Base-by-base conservation (phyloP, 2,797 vertebrate species). In the Pipistrellus nathusii region DNA sequence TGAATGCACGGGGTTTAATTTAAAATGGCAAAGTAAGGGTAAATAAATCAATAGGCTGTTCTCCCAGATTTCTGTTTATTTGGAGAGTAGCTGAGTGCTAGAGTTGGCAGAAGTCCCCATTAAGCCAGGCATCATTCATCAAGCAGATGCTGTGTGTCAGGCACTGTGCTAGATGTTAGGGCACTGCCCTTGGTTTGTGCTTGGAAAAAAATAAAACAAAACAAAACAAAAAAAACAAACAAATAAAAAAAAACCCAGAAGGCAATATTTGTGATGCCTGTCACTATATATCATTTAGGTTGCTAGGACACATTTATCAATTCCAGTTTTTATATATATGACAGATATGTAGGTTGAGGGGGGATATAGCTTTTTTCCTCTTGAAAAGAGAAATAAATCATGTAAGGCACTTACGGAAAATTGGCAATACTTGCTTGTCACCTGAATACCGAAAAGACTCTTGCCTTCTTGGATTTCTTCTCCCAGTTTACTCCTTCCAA, bases 21-120 rank as follows among this genome's bases (percentile, higher is more conserved):
- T 91, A 88, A 95, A 95, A 94, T 94, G 87, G 41, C 57, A 92
- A 94, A 93, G 59, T 57, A 68, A 80, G 35, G 75, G 46, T 75
- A 85, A 83, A 66, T 87, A 73, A 82, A 91, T 94, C 68, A 91
- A 68, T 78, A 91, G 4, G 21, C 57, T 84, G 12, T 69, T 91
- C 23, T 91, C 32, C 59, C 51, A 51, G 38, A 85, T 88, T 90
- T 91, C 51, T 82, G 6, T 68, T 75, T 41, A 27, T 48, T 21
- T 48, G 2, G 59, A 44, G 25, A 80, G 35, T 27, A 85, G 72
- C 41, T 73, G 59, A 87, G 81, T 80, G 41, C 46, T 62, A 8
- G 10, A 25, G 46, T n/a, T 76, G 51, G 85, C n/a, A 71, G 76
- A 82, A 48, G n/a, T 80, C 30, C 69, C 14, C 7, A n/a, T 66